Percentiles rank a stretch among this genome's conserved stretches.
Conservation (phyloP, 2,888 invertebrate genomes). For the Pyrgus malvae region DNA sequence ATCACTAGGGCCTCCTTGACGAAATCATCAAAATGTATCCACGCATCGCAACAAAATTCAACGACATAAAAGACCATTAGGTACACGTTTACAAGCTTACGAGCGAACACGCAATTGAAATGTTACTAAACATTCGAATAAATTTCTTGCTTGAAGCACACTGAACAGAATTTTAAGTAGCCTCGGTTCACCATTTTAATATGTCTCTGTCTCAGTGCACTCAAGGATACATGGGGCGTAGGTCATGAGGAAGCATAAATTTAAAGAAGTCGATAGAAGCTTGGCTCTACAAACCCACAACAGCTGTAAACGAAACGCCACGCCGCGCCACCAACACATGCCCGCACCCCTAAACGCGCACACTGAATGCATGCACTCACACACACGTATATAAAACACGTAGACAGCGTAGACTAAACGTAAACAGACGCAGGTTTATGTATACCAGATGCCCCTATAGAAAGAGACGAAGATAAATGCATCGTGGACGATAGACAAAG, state of each 20-base stretch:
- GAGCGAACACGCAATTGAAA: slow-evolving; percentile 33
- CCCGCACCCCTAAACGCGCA: slow-evolving; percentile 62
- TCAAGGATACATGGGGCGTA: slow-evolving; percentile 55
- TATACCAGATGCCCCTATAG: slow-evolving; percentile 78
- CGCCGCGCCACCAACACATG: slow-evolving; percentile 64
- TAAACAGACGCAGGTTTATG: slow-evolving; percentile 78
- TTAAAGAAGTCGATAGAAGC: slow-evolving; percentile 67
- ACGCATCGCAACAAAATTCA: slow-evolving; percentile 9
- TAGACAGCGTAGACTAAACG: slow-evolving; percentile 62
- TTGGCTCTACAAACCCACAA: slow-evolving; percentile 70
- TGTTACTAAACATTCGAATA: slow-evolving; percentile 46
- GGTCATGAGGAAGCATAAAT: slow-evolving; percentile 80
- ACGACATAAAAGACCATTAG: slow-evolving; percentile 18
- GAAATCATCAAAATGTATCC: slow-evolving; percentile 9
- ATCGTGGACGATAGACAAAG: slow-evolving; percentile 56
- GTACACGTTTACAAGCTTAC: slow-evolving; percentile 25
- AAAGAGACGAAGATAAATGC: slow-evolving; percentile 64
- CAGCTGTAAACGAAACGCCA: slow-evolving; percentile 75
- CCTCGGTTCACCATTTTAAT: slow-evolving; percentile 49
- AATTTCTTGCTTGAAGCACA: slow-evolving; percentile 47
- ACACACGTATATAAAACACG: slow-evolving; percentile 42
- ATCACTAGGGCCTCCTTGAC: slow-evolving; percentile 23
- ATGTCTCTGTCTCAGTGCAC: slow-evolving; percentile 37
- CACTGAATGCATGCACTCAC: slow-evolving; percentile 49
- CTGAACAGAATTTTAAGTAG: slow-evolving; percentile 61